Percentiles rank a stretch among this genome's conserved stretches.
Evolutionary conservation across 2,797 vertebrate species (phyloP).

Genomic region (Manis javanica): DNA sequence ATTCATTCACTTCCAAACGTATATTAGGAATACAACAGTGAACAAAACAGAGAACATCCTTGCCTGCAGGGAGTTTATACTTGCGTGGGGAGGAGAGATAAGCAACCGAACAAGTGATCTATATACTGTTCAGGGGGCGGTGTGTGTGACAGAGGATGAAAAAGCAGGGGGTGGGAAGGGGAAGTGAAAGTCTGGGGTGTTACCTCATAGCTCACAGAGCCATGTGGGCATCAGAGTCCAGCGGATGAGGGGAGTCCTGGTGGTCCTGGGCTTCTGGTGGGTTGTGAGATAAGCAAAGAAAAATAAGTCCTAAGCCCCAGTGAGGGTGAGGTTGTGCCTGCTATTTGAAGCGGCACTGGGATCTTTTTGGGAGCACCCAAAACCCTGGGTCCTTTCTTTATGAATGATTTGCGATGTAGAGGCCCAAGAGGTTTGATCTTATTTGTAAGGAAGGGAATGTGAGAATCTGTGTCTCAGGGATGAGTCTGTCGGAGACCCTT

Average conservation of each 20-base stretch:
- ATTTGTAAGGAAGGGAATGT: neutral
- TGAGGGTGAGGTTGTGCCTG: neutral
- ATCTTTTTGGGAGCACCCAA: neutral
- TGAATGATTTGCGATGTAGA: neutral
- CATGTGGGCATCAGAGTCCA: neutral
- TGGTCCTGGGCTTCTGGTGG: neutral
- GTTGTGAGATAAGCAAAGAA: neutral
- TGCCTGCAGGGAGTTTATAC: neutral
- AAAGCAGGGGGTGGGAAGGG: neutral
- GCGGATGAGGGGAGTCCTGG: no score
- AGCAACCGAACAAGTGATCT: neutral
- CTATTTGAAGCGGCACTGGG: neutral
- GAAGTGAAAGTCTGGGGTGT: neutral
- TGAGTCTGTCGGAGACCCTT: neutral
- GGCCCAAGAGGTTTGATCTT: neutral
- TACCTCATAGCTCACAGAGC: neutral
- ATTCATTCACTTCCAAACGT: neutral
- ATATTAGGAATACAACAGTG: neutral
- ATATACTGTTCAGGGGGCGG: neutral
- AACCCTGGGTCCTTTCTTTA: neutral
- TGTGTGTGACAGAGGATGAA: neutral
- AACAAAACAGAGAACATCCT: neutral
- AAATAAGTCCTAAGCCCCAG: neutral
- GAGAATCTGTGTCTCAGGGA: neutral
- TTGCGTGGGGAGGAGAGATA: neutral